Evolutionary conservation across 2,888 invertebrate species (phyloP).

Genomic region (Parnassius apollo): DNA sequence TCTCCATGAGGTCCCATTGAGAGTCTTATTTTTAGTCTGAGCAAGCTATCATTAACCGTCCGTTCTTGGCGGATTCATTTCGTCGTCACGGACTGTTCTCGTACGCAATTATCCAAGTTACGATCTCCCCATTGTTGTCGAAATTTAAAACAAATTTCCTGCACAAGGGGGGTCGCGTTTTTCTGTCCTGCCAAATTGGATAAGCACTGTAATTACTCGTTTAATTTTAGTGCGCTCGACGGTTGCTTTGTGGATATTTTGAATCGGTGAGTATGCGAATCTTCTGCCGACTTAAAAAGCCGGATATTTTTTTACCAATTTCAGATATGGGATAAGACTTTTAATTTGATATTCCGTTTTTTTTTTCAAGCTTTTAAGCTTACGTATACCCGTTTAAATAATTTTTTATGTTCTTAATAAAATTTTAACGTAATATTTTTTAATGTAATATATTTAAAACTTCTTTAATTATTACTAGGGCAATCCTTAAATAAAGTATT

Average conservation of each 20-base stretch:
- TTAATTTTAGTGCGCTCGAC: conserved; percentile 50
- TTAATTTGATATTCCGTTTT: conserved; percentile 2
- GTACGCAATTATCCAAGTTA: conserved; percentile 71
- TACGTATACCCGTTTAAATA: neutral
- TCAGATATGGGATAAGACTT: conserved; percentile 8
- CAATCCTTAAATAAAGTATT: no score
- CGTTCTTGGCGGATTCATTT: conserved; percentile 70
- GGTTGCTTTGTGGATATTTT: conserved; percentile 60
- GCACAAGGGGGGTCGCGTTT: conserved; percentile 75
- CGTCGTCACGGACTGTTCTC: conserved; percentile 67
- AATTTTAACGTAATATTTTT: no score
- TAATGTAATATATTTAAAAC: no score
- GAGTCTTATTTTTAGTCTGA: conserved; percentile 57
- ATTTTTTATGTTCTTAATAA: no score
- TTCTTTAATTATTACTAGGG: no score
- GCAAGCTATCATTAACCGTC: conserved; percentile 74
- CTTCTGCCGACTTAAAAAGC: conserved; percentile 58
- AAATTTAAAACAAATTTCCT: conserved; percentile 81
- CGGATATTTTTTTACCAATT: conserved; percentile 46
- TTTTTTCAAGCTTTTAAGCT: neutral
- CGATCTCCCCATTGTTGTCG: conserved; percentile 80
- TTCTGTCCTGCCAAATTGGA: conserved; percentile 78
- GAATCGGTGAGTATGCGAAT: conserved; percentile 48
- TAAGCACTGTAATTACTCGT: conserved; percentile 78
- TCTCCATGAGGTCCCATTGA: conserved; percentile 59